phyloP scores from a whole-genome alignment of 2,113 vertebrate species.

The Campylomormyrus tamandua region DNA sequence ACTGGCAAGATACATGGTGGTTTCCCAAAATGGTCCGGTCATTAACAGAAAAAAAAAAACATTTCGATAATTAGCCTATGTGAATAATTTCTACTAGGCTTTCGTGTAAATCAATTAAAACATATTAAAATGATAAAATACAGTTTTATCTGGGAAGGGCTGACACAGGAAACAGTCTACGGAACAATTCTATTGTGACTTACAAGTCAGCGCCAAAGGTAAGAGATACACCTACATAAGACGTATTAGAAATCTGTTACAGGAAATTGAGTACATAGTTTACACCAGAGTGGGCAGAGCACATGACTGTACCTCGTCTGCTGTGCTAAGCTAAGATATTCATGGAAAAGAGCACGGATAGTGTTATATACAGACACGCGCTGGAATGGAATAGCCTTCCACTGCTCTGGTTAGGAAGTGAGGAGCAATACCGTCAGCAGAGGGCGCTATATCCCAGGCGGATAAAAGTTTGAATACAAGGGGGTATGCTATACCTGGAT shows the following conservation, averaged over 20 bases:
- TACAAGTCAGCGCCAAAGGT: neutral
- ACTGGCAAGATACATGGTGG: neutral
- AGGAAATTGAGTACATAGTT: neutral
- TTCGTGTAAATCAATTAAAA: neutral
- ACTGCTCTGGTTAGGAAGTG: neutral
- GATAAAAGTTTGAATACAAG: neutral
- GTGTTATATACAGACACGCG: neutral
- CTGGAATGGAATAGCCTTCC: neutral
- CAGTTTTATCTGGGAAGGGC: neutral
- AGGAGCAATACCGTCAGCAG: neutral
- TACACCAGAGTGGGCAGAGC: neutral
- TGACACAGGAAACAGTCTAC: neutral
- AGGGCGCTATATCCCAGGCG: neutral
- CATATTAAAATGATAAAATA: neutral
- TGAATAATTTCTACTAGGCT: neutral
- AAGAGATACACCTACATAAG: neutral
- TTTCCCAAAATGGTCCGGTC: neutral
- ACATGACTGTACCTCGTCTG: neutral
- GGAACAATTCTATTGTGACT: neutral
- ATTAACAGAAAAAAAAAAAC: neutral
- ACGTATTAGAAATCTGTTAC: neutral
- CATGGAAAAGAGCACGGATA: neutral
- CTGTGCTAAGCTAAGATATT: neutral
- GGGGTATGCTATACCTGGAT: neutral
- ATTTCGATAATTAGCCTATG: neutral